Evolutionary conservation across 2,113 vertebrate species (phyloP), one percentile per base, ranked within the genome.

Genomic region (Glaucomys volans): DNA sequence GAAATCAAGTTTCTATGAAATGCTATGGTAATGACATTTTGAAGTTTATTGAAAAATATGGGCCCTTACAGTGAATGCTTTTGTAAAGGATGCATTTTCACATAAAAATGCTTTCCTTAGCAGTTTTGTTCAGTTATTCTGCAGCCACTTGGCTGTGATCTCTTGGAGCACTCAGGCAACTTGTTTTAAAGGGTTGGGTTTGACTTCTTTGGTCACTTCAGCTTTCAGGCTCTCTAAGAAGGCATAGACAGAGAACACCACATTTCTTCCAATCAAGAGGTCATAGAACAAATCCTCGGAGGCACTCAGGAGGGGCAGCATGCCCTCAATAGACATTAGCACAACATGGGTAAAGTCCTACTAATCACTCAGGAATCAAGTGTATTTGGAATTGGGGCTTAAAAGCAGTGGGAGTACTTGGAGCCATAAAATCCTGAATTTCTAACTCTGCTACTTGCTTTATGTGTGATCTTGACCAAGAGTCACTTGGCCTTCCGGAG

Each of bases 81-180:
- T 95, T 91, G 75, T 76, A 64, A 91, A 82, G 90, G 74, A 37
- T 47, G 40, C 62, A 37, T 93, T 94, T 96, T 97, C 67, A 17
- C 16, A 12, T 44, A 57, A 62, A 77, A 95, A 86, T 64, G 69
- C 77, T 85, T 64, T 74, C 4, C 1, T 16, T 26, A 12, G 77
- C 84, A 54, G 69, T 59, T 95, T 62, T 37, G 32, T 80, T 81
- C 50, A 50, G 18, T 69, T 77, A 17, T 79, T 67, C 26, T 54
- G 81, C 37, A 79, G n/a, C 47, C 20, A 5, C 44, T 10, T 72
- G 64, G 44, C 76, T 64, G n/a, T 84, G 54, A 17, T 80, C 95
- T 74, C 54, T 50, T 10, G 37, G 86, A 59, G 12, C 72, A 50
- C 66, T 0, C 3, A 50, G 80, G 40, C 28, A 37, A 30, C 40